Evolutionary conservation across 2,113 vertebrate genomes (phyloP), one percentile per base, ranked within the genome.

Genomic region (Hippocampus abdominalis): DNA sequence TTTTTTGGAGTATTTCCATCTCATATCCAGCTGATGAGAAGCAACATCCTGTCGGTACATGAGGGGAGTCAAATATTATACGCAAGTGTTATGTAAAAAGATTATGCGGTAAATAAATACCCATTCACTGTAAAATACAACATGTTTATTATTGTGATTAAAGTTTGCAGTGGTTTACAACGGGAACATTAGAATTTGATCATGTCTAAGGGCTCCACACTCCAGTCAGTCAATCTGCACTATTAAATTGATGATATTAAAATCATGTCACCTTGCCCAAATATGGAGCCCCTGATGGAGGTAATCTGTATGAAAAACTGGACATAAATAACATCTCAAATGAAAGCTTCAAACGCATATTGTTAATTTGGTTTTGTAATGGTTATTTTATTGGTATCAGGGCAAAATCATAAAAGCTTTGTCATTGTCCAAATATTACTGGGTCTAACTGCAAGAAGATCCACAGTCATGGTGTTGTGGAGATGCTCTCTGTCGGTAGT

Each of bases 401-500:
- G 6, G 15, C 12, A 16, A 46, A 42, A 64, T 27, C n/a, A 27
- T 46, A 16, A 46, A 25, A 64, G 46, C 63, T 25, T 8, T 46
- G 7, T 27, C 63, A 16, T 64, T 64, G 62, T 64, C 39, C 39
- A 64, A 64, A 64, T 42, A 5, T n/a, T 13, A 39, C 29, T 64
- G 23, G 40, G 16, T 42, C n/a, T 27, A 18, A 64, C 6, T 9
- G 13, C 23, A 46, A 46, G 63, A 42, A 27, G 13, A 23, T 16
- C 57, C 42, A 25, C 23, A 27, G 70, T 90, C 82, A 87, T 29
- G 57, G 9, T 81, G 59, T 32, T 61, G 60, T 64, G 75, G 72
- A 79, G 83, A 78, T 68, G 90, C 59, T 81, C 86, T 90, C 73
- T 80, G 90, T 48, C 71, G 88, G 63, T 91, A 93, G 9, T 85